Conservation (phyloP, 2,888 invertebrate species). For the Mythimna ferrago region DNA sequence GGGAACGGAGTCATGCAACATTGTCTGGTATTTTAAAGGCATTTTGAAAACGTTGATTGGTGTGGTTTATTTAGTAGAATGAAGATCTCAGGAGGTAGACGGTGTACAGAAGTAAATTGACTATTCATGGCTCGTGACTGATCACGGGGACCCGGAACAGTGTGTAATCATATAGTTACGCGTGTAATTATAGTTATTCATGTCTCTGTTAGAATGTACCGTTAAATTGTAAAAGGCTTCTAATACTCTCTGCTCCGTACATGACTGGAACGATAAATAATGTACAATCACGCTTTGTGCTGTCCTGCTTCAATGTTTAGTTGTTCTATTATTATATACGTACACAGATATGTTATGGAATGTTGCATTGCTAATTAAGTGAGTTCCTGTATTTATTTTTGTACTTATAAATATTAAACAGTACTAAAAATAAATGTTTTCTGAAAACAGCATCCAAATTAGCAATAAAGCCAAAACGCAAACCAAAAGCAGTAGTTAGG, state of each 20-base stretch:
- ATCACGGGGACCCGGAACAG: slow-evolving; percentile 72
- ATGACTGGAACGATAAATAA: slow-evolving; percentile 52
- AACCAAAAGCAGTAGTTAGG: no score
- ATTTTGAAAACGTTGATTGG: slow-evolving; percentile 73
- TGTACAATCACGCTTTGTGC: slow-evolving; percentile 43
- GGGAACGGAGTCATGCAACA: slow-evolving; percentile 36
- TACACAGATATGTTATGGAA: background rate
- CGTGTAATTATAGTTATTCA: slow-evolving; percentile 65
- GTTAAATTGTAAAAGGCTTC: slow-evolving; percentile 59
- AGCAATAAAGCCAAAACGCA: no score
- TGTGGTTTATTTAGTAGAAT: slow-evolving; percentile 70
- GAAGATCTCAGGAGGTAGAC: slow-evolving; percentile 66
- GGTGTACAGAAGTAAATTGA: slow-evolving; percentile 78
- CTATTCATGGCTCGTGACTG: slow-evolving; percentile 75
- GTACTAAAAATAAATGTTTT: no score
- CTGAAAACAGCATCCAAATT: no score
- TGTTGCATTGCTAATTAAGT: slow-evolving; percentile 10
- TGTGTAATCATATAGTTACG: slow-evolving; percentile 79
- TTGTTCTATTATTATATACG: slow-evolving; percentile 6
- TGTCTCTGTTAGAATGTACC: slow-evolving; percentile 44
- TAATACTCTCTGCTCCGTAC: slow-evolving; percentile 50
- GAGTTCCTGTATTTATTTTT: no score
- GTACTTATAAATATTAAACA: no score
- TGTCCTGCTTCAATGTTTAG: slow-evolving; percentile 27
- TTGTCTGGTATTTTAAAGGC: slow-evolving; percentile 68